Evolutionary conservation across 2,888 invertebrate species (phyloP).

Genomic region (Athripsodes cinereus): DNA sequence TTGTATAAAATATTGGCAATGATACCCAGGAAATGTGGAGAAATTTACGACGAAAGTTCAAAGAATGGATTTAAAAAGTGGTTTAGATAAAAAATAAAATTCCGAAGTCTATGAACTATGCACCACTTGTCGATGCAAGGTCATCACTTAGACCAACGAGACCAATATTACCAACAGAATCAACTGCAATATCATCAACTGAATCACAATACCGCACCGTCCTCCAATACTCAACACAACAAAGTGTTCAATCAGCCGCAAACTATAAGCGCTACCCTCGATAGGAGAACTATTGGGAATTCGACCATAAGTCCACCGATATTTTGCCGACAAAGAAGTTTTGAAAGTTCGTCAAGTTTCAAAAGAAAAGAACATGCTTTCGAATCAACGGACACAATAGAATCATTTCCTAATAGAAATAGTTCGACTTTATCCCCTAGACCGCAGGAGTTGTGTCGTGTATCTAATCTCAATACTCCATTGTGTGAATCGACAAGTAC

Average conservation of each 20-base stretch:
- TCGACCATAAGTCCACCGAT: slow-evolving; percentile 22
- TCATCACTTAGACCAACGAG: slow-evolving; percentile 23
- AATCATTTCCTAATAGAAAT: slow-evolving; percentile 18
- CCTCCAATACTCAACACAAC: slow-evolving; percentile 11
- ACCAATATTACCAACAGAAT: slow-evolving; percentile 20
- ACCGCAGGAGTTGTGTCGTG: slow-evolving; percentile 11
- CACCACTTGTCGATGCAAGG: slow-evolving; percentile 23
- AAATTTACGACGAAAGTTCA: neutral
- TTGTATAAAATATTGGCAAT: too few species aligned
- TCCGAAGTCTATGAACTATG: slow-evolving; percentile 21
- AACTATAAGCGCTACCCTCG: slow-evolving; percentile 24
- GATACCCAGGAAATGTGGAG: too few species aligned
- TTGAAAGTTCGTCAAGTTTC: slow-evolving; percentile 15
- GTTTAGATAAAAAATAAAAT: neutral
- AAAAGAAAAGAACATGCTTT: slow-evolving; percentile 9
- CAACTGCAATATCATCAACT: slow-evolving; percentile 19
- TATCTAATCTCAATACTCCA: slow-evolving; percentile 9
- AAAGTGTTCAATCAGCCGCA: slow-evolving; percentile 17
- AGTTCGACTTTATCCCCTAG: slow-evolving; percentile 13
- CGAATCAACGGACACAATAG: slow-evolving; percentile 21
- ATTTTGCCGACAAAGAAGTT: slow-evolving; percentile 20
- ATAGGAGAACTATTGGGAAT: slow-evolving; percentile 25
- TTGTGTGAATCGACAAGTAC: slow-evolving; percentile 22
- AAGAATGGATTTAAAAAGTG: neutral
- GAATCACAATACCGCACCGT: slow-evolving; percentile 16